Evolutionary conservation across 2,113 vertebrate genomes (phyloP), one percentile per base, ranked within the genome.

Genomic region (Antennarius striatus): DNA sequence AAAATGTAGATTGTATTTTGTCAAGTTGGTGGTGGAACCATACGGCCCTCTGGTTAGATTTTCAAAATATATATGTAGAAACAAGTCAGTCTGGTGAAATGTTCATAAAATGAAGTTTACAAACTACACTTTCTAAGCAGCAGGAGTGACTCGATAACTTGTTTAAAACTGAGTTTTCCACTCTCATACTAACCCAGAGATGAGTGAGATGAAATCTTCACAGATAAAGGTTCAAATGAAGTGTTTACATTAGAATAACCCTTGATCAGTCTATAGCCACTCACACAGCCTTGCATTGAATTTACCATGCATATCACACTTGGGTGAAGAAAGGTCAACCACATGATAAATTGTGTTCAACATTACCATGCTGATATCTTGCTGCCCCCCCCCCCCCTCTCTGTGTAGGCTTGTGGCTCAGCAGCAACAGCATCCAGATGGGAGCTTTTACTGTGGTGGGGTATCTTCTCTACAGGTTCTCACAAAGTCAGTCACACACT

Each of bases 391-490:
- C 4, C 15, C 58, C 6, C 8, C 10, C 8, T 72, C 29, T 73
- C 14, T 80, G 32, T 74, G 42, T 9, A 92, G 90, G 65, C 47
- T 77, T 78, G 68, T 86, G 86, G 86, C 32, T 79, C 68, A 60
- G 36, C 47, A 22, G 68, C 73, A 87, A 49, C 77, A 87, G 53
- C 10, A 4, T 80, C 52, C 83, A 86, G 73, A 91, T 88, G 47
- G 90, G 85, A 58, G 54, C 63, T 1, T 83, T 86, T n/a, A 81
- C 89, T 10, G 57, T 91, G 48, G 81, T 85, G 46, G 88, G 88
- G 3, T 91, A 81, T 72, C 62, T 91, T 10, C 81, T 91, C 64
- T 92, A 91, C 86, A 89, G 85, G 59, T 88, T 90, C 57, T 90
- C 88, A 48, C 90, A 92, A 58, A 90, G 91, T 92, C 56, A 85